Conservation (phyloP, 2,797 vertebrate species). For the Catharus ustulatus region DNA sequence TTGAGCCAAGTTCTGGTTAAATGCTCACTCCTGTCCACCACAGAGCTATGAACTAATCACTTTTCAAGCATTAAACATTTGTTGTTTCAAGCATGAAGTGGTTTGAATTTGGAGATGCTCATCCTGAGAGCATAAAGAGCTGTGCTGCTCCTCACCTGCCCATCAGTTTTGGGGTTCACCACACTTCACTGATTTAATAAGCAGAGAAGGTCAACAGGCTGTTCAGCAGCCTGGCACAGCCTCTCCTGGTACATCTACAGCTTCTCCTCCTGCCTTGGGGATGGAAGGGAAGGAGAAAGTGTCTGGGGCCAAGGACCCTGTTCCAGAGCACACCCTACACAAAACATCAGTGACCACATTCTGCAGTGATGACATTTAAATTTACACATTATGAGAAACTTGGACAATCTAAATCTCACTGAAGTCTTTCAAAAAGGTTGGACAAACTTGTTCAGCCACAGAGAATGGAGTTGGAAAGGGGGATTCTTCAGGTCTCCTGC, state of each 20-base stretch:
- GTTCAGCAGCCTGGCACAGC: background rate
- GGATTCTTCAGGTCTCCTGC: background rate
- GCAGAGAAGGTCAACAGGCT: rapidly evolving
- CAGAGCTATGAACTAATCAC: background rate
- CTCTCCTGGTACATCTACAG: background rate
- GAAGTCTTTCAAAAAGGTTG: background rate
- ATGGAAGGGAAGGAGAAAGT: background rate
- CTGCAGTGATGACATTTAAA: too few species aligned
- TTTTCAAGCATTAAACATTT: rapidly evolving
- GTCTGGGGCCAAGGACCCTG: background rate
- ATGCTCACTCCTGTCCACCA: background rate
- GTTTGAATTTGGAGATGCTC: background rate
- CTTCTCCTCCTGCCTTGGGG: background rate
- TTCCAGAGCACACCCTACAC: rapidly evolving
- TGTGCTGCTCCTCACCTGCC: background rate
- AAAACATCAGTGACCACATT: background rate
- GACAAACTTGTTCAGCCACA: background rate
- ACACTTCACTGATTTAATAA: background rate
- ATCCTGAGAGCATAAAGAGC: background rate
- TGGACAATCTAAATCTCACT: background rate
- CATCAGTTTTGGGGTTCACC: background rate
- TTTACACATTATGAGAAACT: rapidly evolving
- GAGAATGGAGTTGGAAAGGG: background rate
- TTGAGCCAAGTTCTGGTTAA: background rate
- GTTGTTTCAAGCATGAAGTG: rapidly evolving